Conservation (phyloP, 2,113 vertebrate species). For the Lonchura striata region DNA sequence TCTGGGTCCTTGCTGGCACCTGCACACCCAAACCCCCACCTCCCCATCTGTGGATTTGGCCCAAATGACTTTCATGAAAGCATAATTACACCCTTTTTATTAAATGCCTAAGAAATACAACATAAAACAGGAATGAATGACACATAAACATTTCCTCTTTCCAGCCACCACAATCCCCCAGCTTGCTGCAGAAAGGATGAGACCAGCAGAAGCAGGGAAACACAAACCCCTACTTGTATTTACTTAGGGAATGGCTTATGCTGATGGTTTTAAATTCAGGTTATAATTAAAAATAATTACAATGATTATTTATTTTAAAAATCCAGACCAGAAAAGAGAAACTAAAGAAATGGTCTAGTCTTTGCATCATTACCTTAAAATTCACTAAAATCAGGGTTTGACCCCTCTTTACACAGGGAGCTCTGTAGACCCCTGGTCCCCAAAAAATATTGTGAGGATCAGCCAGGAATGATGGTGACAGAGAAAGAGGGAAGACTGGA, state of each 20-base stretch:
- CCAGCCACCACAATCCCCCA: not conserved
- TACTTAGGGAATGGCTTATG: not conserved
- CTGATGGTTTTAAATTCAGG: not conserved
- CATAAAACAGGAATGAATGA: not conserved
- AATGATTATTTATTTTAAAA: not conserved
- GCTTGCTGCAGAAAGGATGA: not conserved
- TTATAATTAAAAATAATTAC: not conserved
- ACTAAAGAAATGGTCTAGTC: not conserved
- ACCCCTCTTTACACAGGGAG: not conserved
- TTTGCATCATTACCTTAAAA: not conserved
- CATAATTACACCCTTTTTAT: not conserved
- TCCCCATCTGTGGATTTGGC: fast-evolving
- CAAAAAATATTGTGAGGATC: not conserved
- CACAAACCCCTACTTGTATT: not conserved
- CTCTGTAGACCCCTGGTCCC: not conserved
- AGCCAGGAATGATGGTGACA: not conserved
- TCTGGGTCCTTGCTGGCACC: not conserved
- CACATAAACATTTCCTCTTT: fast-evolving
- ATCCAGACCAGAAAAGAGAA: not conserved
- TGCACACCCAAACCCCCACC: not conserved
- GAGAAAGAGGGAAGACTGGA: not conserved
- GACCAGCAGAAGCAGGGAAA: not conserved
- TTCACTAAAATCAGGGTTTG: not conserved
- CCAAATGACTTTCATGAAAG: not conserved
- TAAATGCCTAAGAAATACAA: not conserved